These are phyloP conservation scores for Apamea monoglypha DNA, from an alignment of 2,888 invertebrate genomes.

Conservation along the genomic window DNA sequence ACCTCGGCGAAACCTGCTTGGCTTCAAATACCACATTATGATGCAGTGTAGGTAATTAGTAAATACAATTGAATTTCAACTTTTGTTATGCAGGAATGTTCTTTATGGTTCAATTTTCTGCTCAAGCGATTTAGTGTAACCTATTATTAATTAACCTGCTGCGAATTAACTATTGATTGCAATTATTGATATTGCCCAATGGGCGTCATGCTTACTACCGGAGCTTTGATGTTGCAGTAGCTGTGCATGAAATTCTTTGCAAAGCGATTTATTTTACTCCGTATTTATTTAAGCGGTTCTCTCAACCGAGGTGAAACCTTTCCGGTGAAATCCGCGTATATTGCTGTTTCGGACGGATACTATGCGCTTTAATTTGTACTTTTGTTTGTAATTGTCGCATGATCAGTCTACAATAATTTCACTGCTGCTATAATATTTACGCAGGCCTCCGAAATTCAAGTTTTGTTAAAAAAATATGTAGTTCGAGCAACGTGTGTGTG, in stretches of 20 bases:
- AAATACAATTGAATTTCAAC: background rate
- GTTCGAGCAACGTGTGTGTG: background rate
- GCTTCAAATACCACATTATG: background rate
- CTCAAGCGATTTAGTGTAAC: constrained; percentile 24
- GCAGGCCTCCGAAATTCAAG: background rate
- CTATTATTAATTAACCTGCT: background rate
- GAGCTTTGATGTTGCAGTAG: background rate
- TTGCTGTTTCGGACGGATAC: background rate
- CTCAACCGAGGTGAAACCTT: background rate
- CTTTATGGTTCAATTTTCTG: constrained; percentile 6
- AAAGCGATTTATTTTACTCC: constrained; percentile 15
- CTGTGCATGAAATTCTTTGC: background rate
- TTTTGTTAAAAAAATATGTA: too few species aligned
- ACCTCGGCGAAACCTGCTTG: background rate
- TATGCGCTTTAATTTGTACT: background rate
- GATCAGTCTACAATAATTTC: background rate
- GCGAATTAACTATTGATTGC: constrained; percentile 10
- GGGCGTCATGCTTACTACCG: background rate
- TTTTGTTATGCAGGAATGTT: constrained; percentile 1
- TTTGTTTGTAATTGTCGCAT: background rate
- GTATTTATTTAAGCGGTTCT: background rate
- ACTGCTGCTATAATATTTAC: background rate
- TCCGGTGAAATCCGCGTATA: background rate
- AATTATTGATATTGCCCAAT: background rate
- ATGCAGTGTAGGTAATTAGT: background rate